Base-by-base conservation (phyloP, 2,113 vertebrate genomes). In the Chaetodon auriga region DNA sequence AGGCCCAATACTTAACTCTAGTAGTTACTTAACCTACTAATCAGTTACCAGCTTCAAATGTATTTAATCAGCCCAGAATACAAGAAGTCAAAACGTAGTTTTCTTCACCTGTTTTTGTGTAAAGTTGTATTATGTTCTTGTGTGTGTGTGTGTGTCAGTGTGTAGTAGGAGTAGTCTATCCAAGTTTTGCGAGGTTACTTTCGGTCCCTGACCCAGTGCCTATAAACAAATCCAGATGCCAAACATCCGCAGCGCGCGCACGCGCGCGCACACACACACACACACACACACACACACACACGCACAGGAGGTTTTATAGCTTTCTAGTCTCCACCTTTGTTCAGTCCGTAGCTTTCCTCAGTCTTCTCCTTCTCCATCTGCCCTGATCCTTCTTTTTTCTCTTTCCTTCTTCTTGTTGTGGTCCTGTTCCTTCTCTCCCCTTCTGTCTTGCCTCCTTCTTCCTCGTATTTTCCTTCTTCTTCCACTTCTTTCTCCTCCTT, bases 161-260 rank as follows among this genome's bases (percentile, higher is more conserved):
- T 80, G 45, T 55, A 77, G 80, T 75, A 68, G 72, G 69, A 83
- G 74, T 58, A 65, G 23, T 75, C 63, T 70, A 82, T 65, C 81
- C 83, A 88, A 83, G 78, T 90, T 91, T 90, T 71, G 82, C 21
- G 72, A 83, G 91, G 93, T 94, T 94, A 95, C 94, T 92, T 81
- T 84, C 43, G 82, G 90, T 93, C 84, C 54, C 89, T 94, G 91
- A 95, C 93, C 94, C 83, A 89, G 87, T 94, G 89, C 80, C 82
- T 90, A 70, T 93, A 94, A 94, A 93, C 92, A 89, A 65, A 92
- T 91, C 92, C 90, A 94, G 92, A 93, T 91, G 93, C 78, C 86
- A 89, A 89, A 86, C 80, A 90, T 84, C 78, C 81, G 81, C 81
- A 80, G 23, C 68, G n/a, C 66, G 57, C 55, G 55, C n/a, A 30